These are phyloP conservation scores for Sinelater perroti DNA, from an alignment of 2,888 invertebrate species.

Conservation along the genomic window DNA sequence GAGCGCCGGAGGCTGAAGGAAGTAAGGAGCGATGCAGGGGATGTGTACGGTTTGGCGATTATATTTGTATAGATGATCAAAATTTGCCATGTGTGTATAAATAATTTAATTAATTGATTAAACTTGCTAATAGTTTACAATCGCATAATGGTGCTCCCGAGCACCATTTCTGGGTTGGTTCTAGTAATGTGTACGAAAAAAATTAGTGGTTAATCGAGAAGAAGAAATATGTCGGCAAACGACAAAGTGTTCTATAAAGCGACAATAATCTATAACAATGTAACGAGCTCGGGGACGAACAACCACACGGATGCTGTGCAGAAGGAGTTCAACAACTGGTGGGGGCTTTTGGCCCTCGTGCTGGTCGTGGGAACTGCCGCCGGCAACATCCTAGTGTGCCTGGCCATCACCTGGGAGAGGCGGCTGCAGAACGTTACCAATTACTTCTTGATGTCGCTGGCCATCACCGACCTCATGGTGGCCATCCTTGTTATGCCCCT, in stretches of 20 bases:
- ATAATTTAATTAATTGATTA: too few species aligned
- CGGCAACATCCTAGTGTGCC: constrained; percentile 92
- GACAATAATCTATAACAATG: constrained; percentile 55
- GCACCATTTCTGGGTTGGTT: too few species aligned
- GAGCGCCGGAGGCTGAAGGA: neutral
- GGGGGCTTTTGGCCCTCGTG: constrained; percentile 79
- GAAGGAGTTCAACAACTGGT: constrained; percentile 73
- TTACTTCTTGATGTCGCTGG: constrained; percentile 95
- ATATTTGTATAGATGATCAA: too few species aligned
- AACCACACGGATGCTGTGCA: constrained; percentile 50
- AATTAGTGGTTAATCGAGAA: too few species aligned
- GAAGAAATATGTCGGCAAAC: constrained; percentile 36
- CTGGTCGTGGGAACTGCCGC: constrained; percentile 87
- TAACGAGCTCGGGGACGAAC: constrained; percentile 63
- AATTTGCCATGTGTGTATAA: too few species aligned
- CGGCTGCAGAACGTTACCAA: constrained; percentile 96
- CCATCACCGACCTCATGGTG: constrained; percentile 94
- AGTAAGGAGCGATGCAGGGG: neutral
- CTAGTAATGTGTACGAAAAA: too few species aligned
- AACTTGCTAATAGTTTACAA: too few species aligned
- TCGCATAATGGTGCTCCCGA: too few species aligned
- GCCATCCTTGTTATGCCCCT: constrained; percentile 96
- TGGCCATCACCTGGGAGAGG: constrained; percentile 91
- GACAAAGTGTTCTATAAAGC: constrained; percentile 57
- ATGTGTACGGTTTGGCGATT: too few species aligned